Base-by-base conservation (phyloP, 2,888 invertebrate genomes). In the Spatulosminthurus flaviceps region DNA sequence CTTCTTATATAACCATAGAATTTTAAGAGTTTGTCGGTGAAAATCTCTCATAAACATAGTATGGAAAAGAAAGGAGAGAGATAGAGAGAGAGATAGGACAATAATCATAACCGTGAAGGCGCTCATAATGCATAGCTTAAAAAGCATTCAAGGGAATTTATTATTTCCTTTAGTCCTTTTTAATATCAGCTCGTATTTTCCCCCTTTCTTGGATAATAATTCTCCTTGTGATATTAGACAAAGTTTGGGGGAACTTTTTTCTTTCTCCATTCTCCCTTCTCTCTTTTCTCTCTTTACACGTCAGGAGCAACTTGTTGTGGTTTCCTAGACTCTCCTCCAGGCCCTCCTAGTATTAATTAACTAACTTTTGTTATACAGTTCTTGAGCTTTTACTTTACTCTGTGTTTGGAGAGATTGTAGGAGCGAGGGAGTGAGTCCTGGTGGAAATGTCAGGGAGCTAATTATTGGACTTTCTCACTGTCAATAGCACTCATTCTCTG, bases 41-140 rank as follows among this genome's bases (percentile, higher is more conserved):
- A 51, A 51, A 51, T 51, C 51, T 51, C n/a, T 19, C 51, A 51
- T 51, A 51, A 51, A 51, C 19, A 51, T 13, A 4, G 1, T n/a
- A n/a, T n/a, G n/a, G n/a, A n/a, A n/a, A n/a, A n/a, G n/a, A n/a
- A n/a, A n/a, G n/a, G n/a, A n/a, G n/a, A n/a, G n/a, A 51, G 16
- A 2, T 51, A 9, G 51, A 5, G 1, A 51, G 4, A 19, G 2
- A 51, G 51, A 51, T 2, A 51, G 51, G 16, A 51, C 16, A 51
- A 51, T 51, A 51, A 51, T 51, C 51, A 51, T 51, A 51, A 51
- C 51, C 51, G 51, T 51, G 51, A 51, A 51, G 51, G 51, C 51
- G 51, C 16, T 51, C 51, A n/a, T 51, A 51, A 51, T 51, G 51
- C 51, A 11, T 19, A n/a, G 51, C 51, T 51, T 51, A 51, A 51